These are phyloP conservation scores for Criorhina ranunculi DNA, from an alignment of 2,888 invertebrate species.

Conservation along the genomic window DNA sequence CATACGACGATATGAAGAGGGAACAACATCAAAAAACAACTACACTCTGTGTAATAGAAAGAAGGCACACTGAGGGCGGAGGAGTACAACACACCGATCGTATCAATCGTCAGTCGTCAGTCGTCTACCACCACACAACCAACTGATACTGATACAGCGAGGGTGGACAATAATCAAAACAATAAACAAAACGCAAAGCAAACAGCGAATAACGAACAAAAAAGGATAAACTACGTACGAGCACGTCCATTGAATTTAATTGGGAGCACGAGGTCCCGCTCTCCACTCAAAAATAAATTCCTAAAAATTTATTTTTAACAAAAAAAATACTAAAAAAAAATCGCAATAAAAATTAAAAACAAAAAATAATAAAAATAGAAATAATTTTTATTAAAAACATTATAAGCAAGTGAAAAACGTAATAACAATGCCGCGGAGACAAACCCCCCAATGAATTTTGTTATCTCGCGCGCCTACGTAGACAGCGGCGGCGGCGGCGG, in stretches of 20 bases:
- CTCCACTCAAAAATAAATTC: slow-evolving; percentile 35
- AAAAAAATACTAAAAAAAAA: background rate
- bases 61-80: slow-evolving; percentile 1
- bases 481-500: slow-evolving; percentile 12
- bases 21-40: slow-evolving; percentile 41
- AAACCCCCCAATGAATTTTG: slow-evolving; percentile 60
- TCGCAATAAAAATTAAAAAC: slow-evolving; percentile 15
- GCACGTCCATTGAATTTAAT: slow-evolving; percentile 61
- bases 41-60: background rate
- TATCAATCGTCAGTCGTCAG: background rate
- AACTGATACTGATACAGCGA: slow-evolving; percentile 31
- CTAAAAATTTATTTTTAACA: slow-evolving; percentile 37
- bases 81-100: slow-evolving; percentile 11
- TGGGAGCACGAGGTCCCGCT: slow-evolving; percentile 48
- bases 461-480: slow-evolving; percentile 45
- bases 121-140: background rate
- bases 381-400: background rate
- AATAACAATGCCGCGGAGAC: slow-evolving; percentile 26
- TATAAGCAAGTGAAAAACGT: background rate
- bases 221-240: slow-evolving; percentile 29
- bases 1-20: slow-evolving; percentile 60
- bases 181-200: slow-evolving; percentile 3
- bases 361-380: slow-evolving; percentile 2
- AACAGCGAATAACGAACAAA: slow-evolving; percentile 4
- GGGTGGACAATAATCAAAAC: slow-evolving; percentile 53